These are phyloP conservation scores for Euwallacea fornicatus DNA, from an alignment of 1,140 invertebrate genomes.

Conservation along the genomic window DNA sequence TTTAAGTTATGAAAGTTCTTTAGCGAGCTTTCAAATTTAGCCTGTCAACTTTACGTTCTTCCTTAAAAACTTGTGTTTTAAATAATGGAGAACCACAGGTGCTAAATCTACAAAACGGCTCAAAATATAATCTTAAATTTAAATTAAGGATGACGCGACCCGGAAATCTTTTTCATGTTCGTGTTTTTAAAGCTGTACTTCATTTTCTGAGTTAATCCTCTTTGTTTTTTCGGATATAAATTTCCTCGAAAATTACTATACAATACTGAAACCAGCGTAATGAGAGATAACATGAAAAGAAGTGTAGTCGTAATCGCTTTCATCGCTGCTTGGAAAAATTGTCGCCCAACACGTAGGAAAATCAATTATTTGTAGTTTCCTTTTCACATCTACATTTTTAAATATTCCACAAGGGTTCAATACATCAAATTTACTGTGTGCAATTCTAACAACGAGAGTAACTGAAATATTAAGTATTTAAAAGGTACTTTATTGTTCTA, in stretches of 20 bases:
- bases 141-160: constrained; percentile 5
- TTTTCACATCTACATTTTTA: no score
- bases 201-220: not conserved
- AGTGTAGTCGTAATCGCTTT: no score
- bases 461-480: no score
- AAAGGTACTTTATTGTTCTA: no score
- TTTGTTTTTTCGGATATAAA: not conserved
- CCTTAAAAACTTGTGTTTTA: constrained; percentile 18
- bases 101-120: constrained; percentile 14
- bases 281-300: no score
- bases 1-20: not conserved
- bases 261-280: no score
- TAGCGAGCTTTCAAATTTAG: not conserved
- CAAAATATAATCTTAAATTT: constrained; percentile 11
- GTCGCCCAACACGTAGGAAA: no score
- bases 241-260: not conserved
- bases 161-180: not conserved
- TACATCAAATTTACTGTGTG: no score
- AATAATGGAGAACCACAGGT: constrained; percentile 19
- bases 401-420: no score
- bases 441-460: no score
- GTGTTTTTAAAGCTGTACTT: not conserved
- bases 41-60: constrained; percentile 7
- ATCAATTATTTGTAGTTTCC: no score
- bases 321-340: no score